phyloP scores from a whole-genome alignment of 2,113 vertebrate species.

The Cynoglossus semilaevis region DNA sequence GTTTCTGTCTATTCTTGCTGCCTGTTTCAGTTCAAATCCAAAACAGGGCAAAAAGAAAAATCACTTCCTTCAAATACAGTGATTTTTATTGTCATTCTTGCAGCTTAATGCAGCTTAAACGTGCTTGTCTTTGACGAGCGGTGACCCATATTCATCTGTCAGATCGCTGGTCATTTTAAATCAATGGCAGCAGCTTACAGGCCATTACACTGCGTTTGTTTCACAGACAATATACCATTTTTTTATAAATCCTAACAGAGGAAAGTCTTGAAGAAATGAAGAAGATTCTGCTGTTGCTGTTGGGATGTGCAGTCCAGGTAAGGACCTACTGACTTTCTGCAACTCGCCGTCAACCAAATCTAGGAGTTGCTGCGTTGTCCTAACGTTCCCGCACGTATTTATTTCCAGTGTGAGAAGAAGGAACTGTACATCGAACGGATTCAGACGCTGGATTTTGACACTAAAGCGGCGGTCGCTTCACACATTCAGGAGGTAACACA shows the following conservation, averaged over 20 bases:
- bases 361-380: too few species aligned
- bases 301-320: conserved; percentile 96
- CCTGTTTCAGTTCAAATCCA: too few species aligned
- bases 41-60: not conserved
- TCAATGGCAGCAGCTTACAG: conserved; percentile 17
- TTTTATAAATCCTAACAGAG: conserved; percentile 72
- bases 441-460: conserved; percentile 90
- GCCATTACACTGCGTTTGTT: conserved; percentile 5
- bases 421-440: conserved; percentile 94
- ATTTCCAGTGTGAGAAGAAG: conserved; percentile 89
- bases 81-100: too few species aligned
- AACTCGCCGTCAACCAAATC: too few species aligned
- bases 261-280: conserved; percentile 90
- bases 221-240: conserved; percentile 2
- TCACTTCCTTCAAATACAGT: not conserved
- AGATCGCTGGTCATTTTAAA: conserved; percentile 14
- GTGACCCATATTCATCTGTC: conserved; percentile 55
- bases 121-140: conserved; percentile 34
- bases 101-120: conserved; percentile 22
- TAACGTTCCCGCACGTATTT: conserved; percentile 4
- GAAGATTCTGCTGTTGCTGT: conserved; percentile 86
- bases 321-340: not conserved
- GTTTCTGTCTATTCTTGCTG: conserved; percentile 21
- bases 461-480: conserved; percentile 89
- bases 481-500: conserved; percentile 92